Conservation (phyloP, 2,888 invertebrate genomes). For the Alloscopus bannaensis region DNA sequence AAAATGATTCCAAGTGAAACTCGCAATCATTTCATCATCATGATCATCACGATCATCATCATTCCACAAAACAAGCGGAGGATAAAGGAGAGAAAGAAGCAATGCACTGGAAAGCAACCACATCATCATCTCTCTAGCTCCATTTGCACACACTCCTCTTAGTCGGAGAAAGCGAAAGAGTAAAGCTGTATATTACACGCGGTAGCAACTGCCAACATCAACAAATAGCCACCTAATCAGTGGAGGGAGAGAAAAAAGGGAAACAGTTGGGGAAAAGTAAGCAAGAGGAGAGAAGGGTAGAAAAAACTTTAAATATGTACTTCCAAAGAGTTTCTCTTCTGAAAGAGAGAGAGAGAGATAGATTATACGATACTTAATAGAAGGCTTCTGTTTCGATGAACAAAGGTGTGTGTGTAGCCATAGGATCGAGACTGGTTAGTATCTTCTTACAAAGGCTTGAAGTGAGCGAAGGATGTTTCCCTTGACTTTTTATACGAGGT, state of each 20-base stretch:
- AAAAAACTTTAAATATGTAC: neutral
- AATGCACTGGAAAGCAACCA: neutral
- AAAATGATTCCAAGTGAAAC: neutral
- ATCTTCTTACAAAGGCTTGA: no score
- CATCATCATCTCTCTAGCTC: conserved; percentile 4
- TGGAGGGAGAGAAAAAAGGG: neutral
- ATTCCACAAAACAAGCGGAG: neutral
- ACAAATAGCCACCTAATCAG: neutral
- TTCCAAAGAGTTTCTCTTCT: no score
- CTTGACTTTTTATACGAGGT: conserved; percentile 11
- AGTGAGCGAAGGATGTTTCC: no score
- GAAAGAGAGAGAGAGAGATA: no score
- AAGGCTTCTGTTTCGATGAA: no score
- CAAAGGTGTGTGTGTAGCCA: no score
- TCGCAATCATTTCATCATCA: conserved; percentile 9
- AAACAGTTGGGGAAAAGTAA: conserved; percentile 7
- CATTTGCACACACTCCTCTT: neutral
- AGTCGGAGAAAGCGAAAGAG: no score
- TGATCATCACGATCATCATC: neutral
- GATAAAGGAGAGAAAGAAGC: neutral
- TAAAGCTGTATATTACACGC: no score
- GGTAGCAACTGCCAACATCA: neutral
- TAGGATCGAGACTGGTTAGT: no score
- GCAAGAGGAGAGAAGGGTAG: neutral
- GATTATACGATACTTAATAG: no score